A percentile compares a stretch with the other conserved stretches of the same genome.
phyloP scores from a whole-genome alignment of 2,113 vertebrate genomes.

The Galbula dea region DNA sequence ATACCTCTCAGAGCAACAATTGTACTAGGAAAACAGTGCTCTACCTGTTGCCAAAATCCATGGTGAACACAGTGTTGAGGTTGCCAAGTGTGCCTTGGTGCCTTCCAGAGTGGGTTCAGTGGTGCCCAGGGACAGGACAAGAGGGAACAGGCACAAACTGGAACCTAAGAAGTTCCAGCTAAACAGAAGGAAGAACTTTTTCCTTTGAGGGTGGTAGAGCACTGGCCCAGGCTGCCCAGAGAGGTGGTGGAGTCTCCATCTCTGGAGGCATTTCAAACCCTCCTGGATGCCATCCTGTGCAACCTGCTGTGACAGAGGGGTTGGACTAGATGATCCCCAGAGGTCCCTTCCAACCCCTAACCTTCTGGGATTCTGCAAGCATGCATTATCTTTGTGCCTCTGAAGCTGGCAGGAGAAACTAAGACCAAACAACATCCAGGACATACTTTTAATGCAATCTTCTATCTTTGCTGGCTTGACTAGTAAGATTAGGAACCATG shows the following conservation, averaged over 20 bases:
- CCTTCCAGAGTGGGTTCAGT: fast-evolving
- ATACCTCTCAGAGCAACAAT: background rate
- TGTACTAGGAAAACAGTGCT: background rate
- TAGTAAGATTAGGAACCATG: background rate
- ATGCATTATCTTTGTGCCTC: background rate
- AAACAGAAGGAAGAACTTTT: too few species aligned
- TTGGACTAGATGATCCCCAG: too few species aligned
- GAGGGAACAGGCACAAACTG: too few species aligned
- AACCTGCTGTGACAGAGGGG: too few species aligned
- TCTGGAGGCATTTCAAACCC: too few species aligned
- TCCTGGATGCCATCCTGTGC: too few species aligned
- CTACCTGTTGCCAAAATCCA: background rate
- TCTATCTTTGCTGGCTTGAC: background rate
- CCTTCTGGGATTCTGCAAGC: background rate
- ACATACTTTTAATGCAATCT: background rate
- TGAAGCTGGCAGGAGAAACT: background rate
- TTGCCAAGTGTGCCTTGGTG: background rate
- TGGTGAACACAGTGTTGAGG: fast-evolving
- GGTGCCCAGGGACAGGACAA: too few species aligned
- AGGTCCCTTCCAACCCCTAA: too few species aligned
- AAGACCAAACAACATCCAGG: background rate
- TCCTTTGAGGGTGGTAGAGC: too few species aligned
- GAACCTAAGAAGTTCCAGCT: too few species aligned
- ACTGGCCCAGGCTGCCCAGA: too few species aligned
- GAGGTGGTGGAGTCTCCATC: too few species aligned